These are phyloP conservation scores for Zeus faber DNA, from an alignment of 2,113 vertebrate species.

Conservation along the genomic window DNA sequence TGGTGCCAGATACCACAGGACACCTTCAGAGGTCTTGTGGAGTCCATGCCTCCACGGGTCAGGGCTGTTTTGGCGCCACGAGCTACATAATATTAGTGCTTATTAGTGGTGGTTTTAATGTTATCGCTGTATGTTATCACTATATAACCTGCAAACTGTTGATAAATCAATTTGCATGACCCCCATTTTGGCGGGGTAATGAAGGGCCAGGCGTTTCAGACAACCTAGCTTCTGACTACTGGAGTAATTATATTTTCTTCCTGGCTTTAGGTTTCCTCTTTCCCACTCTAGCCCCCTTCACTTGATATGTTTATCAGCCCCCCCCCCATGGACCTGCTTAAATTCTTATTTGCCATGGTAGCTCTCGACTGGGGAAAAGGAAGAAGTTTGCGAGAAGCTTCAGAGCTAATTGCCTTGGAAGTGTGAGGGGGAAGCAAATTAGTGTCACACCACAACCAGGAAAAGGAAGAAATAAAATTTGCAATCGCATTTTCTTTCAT, in stretches of 20 bases:
- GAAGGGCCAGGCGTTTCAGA: conserved; percentile 15
- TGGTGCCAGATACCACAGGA: too few relatives aligned
- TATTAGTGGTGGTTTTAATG: too few relatives aligned
- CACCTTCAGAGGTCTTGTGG: too few relatives aligned
- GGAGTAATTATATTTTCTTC: conserved; percentile 62
- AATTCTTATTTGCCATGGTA: conserved; percentile 71
- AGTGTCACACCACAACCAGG: conserved; percentile 73
- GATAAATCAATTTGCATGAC: conserved; percentile 41
- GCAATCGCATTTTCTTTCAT: conserved; percentile 68
- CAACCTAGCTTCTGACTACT: conserved; percentile 44
- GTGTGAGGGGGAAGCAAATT: conserved; percentile 77
- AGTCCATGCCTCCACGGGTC: too few relatives aligned
- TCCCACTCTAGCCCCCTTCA: conserved; percentile 60
- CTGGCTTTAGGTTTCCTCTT: conserved; percentile 54
- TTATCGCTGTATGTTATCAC: too few relatives aligned
- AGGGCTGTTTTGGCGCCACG: too few relatives aligned
- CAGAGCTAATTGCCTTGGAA: conserved; percentile 82
- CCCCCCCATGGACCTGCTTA: conserved; percentile 71
- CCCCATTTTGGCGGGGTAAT: too few relatives aligned
- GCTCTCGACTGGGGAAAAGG: conserved; percentile 72
- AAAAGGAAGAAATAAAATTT: conserved; percentile 55
- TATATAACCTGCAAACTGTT: conserved; percentile 30
- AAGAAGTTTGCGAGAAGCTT: conserved; percentile 75
- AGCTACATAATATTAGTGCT: too few relatives aligned
- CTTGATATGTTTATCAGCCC: conserved; percentile 74